Evolutionary conservation across 2,113 vertebrate genomes (phyloP).

Genomic region (Pterocles gutturalis): DNA sequence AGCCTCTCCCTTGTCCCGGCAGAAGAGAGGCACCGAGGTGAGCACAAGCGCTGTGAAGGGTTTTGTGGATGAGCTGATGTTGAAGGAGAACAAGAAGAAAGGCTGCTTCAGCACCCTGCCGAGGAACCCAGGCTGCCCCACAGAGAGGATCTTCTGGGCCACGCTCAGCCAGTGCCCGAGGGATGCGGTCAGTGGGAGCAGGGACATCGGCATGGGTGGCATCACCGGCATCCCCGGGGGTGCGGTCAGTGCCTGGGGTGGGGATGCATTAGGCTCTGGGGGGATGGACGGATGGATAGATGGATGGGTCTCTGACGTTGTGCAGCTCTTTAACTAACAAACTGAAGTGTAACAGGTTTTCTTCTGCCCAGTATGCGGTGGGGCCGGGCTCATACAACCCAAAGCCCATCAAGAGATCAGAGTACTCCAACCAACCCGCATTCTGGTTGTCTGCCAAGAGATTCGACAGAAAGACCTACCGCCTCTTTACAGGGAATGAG

Average conservation of each 20-base stretch:
- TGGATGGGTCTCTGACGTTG: neutral
- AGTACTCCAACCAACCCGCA: slow-evolving; percentile 1
- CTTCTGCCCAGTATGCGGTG: slow-evolving; percentile 33
- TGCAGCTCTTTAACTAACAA: neutral
- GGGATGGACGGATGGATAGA: neutral
- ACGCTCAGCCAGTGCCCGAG: slow-evolving; percentile 65
- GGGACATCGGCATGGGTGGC: accelerated
- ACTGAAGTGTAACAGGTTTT: neutral
- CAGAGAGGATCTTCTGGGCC: slow-evolving; percentile 73
- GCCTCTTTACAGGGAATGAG: slow-evolving; percentile 36
- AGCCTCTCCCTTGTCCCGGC: neutral
- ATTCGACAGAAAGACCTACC: neutral
- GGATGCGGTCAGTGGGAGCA: slow-evolving; percentile 65
- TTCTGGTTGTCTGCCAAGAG: slow-evolving; percentile 76
- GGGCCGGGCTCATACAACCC: slow-evolving; percentile 70
- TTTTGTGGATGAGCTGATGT: slow-evolving; percentile 70
- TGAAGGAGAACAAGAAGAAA: slow-evolving; percentile 61
- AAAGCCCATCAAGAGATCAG: neutral
- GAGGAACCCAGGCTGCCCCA: slow-evolving; percentile 42
- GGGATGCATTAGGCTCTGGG: neutral
- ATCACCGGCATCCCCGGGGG: neutral
- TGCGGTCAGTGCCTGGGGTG: accelerated
- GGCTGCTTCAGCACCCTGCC: slow-evolving; percentile 72
- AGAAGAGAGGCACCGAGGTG: slow-evolving; percentile 56
- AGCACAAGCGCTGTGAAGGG: slow-evolving; percentile 9